Evolutionary conservation across 2,888 invertebrate genomes (phyloP), one percentile per base, ranked within the genome.

Genomic region (Kuschelorhynchus macadamiae): DNA sequence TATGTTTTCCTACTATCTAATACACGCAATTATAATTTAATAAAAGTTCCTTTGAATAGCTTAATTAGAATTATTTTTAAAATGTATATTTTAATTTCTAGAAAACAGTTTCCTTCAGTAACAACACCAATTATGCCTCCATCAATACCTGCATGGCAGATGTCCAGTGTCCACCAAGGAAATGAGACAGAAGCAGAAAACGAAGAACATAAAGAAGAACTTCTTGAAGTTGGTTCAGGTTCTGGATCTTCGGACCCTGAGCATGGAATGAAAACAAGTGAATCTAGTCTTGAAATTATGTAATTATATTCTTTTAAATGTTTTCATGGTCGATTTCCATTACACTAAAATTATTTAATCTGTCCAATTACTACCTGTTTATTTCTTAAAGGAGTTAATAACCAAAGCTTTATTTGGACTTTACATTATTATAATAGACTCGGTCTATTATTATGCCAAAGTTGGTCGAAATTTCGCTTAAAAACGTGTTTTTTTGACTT

Each of bases 131-230:
- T 87, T 0, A 87, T 89, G 20, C 88, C 89, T 0, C 88, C 90
- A 0, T 92, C 92, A 0, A 93, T 94, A 74, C 93, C 94, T 16
- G 89, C 92, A 11, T 94, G 94, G 94, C 93, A 94, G 81, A 84
- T 92, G 66, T 89, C 88, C 52, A 87, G 91, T 76, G 85, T 89
- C 79, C 84, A 87, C 81, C 84, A 85, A 0, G 77, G 72, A 44
- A 76, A 77, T 41, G 81, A 80, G 62, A 83, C 83, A 60, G 85
- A 83, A 57, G 83, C 83, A 0, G 82, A 83, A 56, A 72, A 79
- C 47, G 86, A 86, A 72, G 87, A 88, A 67, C 86, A 90, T 36
- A 87, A 87, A 0, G 88, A 89, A 77, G 81, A 83, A 53, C 74
- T 84, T 30, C 78, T 83, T 70, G 84, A 84, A 46, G 74, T 83